phyloP scores from a whole-genome alignment of 2,888 invertebrate genomes.

The Microplitis manilae region DNA sequence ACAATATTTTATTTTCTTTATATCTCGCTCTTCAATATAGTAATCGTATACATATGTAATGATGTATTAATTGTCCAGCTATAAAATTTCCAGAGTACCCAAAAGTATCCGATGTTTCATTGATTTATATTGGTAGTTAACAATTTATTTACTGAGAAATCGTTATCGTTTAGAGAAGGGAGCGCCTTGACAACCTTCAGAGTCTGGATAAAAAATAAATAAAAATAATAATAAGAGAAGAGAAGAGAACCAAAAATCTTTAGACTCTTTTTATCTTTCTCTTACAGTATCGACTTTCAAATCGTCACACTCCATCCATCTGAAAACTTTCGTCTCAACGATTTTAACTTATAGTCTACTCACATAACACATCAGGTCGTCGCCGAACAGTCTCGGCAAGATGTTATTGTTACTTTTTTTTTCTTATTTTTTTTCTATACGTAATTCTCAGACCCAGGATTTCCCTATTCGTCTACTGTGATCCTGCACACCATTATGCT shows the following conservation, averaged over 20 bases:
- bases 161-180: constrained; percentile 4
- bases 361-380: constrained; percentile 16
- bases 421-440: constrained; percentile 23
- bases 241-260: constrained; percentile 19
- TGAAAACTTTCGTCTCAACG: constrained; percentile 30
- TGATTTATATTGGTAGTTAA: not conserved
- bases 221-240: constrained; percentile 10
- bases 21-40: too few species aligned
- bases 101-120: not conserved
- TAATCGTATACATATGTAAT: too few species aligned
- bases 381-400: constrained; percentile 39
- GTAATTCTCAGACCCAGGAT: constrained; percentile 1
- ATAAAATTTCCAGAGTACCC: not conserved
- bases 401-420: constrained; percentile 35
- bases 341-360: constrained; percentile 13
- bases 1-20: too few species aligned
- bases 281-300: constrained; percentile 33
- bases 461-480: not conserved
- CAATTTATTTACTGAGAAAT: not conserved
- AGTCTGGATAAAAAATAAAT: constrained; percentile 7
- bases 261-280: constrained; percentile 23
- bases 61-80: not conserved
- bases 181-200: constrained; percentile 23
- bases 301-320: constrained; percentile 26
- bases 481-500: not conserved